Evolutionary conservation across 2,888 invertebrate species (phyloP).

Genomic region (Microdon myrmicae): DNA sequence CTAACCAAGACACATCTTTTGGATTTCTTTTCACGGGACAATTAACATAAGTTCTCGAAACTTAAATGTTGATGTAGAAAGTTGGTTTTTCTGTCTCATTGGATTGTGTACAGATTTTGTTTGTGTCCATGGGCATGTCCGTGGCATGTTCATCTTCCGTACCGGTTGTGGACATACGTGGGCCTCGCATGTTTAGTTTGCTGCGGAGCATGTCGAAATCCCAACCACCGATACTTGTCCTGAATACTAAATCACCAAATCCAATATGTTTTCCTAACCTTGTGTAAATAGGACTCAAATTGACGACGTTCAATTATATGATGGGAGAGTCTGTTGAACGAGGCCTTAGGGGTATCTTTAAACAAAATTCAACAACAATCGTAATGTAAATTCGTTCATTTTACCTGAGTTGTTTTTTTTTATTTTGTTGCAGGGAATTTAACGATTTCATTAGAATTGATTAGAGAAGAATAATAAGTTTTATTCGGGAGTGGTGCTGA

Average conservation of each 20-base stretch:
- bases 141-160: too few relatives aligned
- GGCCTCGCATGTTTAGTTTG: too few relatives aligned
- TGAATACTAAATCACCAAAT: conserved; percentile 33
- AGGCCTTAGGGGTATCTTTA: conserved; percentile 27
- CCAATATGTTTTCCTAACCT: conserved; percentile 32
- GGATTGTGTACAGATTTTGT: not conserved
- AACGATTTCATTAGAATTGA: too few relatives aligned
- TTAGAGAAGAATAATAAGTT: too few relatives aligned
- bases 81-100: not conserved
- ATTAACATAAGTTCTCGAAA: conserved; percentile 37
- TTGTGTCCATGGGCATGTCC: too few relatives aligned
- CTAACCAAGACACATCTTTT: conserved; percentile 24
- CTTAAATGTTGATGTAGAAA: conserved; percentile 24
- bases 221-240: too few relatives aligned
- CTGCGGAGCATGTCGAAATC: too few relatives aligned
- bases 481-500: too few relatives aligned
- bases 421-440: too few relatives aligned
- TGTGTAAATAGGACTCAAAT: conserved; percentile 43
- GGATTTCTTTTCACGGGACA: conserved; percentile 27
- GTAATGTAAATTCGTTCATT: conserved; percentile 38
- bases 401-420: too few relatives aligned
- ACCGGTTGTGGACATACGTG: too few relatives aligned
- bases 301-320: conserved; percentile 49
- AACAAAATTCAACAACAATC: conserved; percentile 43
- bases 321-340: conserved; percentile 1